Base-by-base conservation (phyloP, 2,888 invertebrate species). In the Andrena bicolor region DNA sequence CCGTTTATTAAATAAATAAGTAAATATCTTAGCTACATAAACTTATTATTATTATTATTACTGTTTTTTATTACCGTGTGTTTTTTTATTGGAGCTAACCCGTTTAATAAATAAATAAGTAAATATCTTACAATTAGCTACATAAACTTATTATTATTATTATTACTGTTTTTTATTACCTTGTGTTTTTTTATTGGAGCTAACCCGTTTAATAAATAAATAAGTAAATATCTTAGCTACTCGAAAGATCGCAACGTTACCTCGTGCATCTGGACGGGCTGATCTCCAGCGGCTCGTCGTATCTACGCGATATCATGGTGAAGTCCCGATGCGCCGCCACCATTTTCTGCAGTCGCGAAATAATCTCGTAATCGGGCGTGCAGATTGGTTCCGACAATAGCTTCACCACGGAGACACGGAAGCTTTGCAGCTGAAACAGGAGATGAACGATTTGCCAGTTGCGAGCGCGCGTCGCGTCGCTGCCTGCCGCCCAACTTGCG, bases 291-390 rank as follows among this genome's bases (percentile, higher is more conserved):
- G 95, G 95, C 89, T 95, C 95, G 86, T 96, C 96, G 90, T 96
- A 96, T 88, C 97, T 95, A 6, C 97, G 95, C 3, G 98, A 98
- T 4, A 98, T 96, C 89, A 97, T 94, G 0, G 98, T 97, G 92
- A 98, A 98, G 94, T 98, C 98, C 90, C 97, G 97, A 93, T 98
- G 97, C 0, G 98, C 98, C 87, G 97, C 97, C 69, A 97, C 97
- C 87, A 98, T 94, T 93, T 97, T 97, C 93, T 98, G 97, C 32
- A 98, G 95, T 0, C 97, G 96, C 49, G 97, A 96, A 77, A 97
- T 95, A 90, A 97, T 95, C 94, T 97, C 97, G 90, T 97, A 96
- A 94, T 97, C 97, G 0, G 97, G 96, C 28, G 97, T 95, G 74
- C 96, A 96, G 6, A 96, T 95, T 32, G 96, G 96, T 86, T 97